Evolutionary conservation across 2,888 invertebrate genomes (phyloP).

Genomic region (Arrhopalites spinosus): DNA sequence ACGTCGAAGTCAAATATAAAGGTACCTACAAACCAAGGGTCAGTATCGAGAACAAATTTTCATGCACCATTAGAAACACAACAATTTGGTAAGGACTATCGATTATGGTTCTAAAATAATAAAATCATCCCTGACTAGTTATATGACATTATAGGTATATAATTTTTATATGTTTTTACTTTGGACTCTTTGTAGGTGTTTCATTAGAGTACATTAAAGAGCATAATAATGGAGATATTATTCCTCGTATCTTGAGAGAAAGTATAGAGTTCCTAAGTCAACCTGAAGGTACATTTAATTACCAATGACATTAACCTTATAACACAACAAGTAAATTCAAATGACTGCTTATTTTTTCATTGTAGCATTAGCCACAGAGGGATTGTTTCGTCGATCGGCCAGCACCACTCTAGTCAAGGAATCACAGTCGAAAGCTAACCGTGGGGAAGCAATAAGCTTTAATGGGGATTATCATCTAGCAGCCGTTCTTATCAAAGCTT

Average conservation of each 20-base stretch:
- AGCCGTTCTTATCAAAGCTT: conserved; percentile 93
- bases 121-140: too few species aligned
- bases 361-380: conserved; percentile 89
- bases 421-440: conserved; percentile 83
- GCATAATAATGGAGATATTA: conserved; percentile 77
- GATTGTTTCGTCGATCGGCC: conserved; percentile 92
- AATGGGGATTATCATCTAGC: conserved; percentile 85
- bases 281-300: conserved; percentile 73
- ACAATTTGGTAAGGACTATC: conserved; percentile 75
- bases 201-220: conserved; percentile 88
- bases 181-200: conserved; percentile 62
- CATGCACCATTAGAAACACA: conserved; percentile 68
- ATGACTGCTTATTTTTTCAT: conserved; percentile 4
- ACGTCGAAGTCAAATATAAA: conserved; percentile 45
- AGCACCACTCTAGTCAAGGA: conserved; percentile 81
- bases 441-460: conserved; percentile 80
- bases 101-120: too few species aligned
- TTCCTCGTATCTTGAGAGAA: conserved; percentile 90
- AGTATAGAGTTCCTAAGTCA: conserved; percentile 88
- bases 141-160: too few species aligned
- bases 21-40: conserved; percentile 6
- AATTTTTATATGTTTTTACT: too few species aligned
- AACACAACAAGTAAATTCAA: too few species aligned
- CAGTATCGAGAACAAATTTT: conserved; percentile 37
- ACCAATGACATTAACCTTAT: too few species aligned